Evolutionary conservation across 2,797 vertebrate species (phyloP), one percentile per base, ranked within the genome.

Genomic region (Oreochromis mossambicus): DNA sequence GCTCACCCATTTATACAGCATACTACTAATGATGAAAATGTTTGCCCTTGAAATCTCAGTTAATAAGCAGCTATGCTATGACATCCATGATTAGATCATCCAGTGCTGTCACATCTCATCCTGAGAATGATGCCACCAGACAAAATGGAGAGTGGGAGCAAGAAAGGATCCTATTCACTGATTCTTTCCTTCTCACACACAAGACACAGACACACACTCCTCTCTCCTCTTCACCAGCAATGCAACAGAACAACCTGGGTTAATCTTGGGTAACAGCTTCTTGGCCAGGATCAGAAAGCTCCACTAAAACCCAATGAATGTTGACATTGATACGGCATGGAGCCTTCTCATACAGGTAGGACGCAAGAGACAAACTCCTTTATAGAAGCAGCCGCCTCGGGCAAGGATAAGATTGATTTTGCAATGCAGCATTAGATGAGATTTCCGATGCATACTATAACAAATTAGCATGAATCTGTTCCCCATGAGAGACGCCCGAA

Each of bases 11-110:
- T 91, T 82, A 78, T 83, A 86, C 79, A 89, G 83, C 85, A 82
- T 54, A 79, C 83, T 56, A 48, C 87, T 91, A 91, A 92, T 91
- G 92, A 93, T 91, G 92, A 89, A 88, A 91, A 92, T 92, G 92
- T 95, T 93, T 95, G 94, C 92, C 95, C 94, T 95, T 94, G 93
- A 95, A 94, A 94, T 92, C 90, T 83, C 88, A 70, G 92, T 92
- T 95, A 95, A 95, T 95, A 95, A 94, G 94, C 94, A 93, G 94
- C 93, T 93, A 91, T 90, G 92, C 89, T 76, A 75, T 94, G 93
- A 95, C 95, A 94, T 92, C 81, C 86, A 58, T 90, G 91, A 94
- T 94, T 94, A 94, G 91, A 94, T 94, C 94, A 95, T 92, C 93
- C 90, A 91, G 81, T 8, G 84, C 92, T 94, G 94, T 94, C 95